phyloP scores from a whole-genome alignment of 2,797 vertebrate genomes.

The Sternotherus odoratus region DNA sequence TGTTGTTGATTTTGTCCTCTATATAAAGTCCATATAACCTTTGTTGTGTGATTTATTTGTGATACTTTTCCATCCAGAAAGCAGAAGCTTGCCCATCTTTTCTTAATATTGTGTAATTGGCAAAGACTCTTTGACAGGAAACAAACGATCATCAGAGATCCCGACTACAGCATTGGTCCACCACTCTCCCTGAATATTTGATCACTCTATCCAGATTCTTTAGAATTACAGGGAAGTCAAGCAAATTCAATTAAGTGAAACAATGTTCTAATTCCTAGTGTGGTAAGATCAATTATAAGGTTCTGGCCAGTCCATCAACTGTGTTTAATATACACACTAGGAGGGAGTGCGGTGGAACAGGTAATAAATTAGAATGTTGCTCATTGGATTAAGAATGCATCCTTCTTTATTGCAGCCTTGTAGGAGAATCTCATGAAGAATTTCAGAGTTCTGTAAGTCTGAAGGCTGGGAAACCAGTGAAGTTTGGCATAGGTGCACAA shows the following conservation, averaged over 20 bases:
- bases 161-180: not conserved
- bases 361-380: not conserved
- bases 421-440: not conserved
- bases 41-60: not conserved
- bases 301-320: not conserved
- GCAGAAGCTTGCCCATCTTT: accelerated
- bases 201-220: accelerated
- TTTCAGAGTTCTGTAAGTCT: not conserved
- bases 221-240: not conserved
- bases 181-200: accelerated
- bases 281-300: not conserved
- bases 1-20: not conserved
- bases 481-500: not conserved
- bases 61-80: not conserved
- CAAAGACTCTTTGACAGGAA: not conserved
- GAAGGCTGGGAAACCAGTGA: not conserved
- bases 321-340: not conserved
- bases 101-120: not conserved
- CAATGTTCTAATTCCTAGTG: not conserved
- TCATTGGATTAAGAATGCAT: not conserved
- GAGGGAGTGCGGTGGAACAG: not conserved
- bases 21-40: not conserved
- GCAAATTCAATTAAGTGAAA: not conserved
- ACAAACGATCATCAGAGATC: not conserved
- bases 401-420: not conserved